Percentiles rank a stretch among this genome's conserved stretches.
Evolutionary conservation across 2,888 invertebrate genomes (phyloP).

Genomic region (Drosophila robusta): DNA sequence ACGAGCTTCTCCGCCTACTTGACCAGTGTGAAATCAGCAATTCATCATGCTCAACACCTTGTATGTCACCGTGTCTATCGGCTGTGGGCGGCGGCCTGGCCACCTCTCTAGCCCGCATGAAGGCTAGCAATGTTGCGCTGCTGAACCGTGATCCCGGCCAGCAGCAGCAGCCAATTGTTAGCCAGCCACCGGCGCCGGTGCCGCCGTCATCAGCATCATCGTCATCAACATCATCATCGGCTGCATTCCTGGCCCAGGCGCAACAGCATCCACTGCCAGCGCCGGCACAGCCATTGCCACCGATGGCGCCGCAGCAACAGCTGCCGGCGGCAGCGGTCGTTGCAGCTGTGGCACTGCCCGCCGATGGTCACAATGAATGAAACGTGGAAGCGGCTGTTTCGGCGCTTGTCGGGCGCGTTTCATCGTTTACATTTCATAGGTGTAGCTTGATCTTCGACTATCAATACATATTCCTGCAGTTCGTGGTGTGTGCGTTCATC

Average conservation of each 20-base stretch:
- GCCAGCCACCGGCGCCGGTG: slow-evolving; percentile 40
- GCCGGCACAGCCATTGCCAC: slow-evolving; percentile 27
- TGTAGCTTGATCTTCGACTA: slow-evolving; percentile 72
- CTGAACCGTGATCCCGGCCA: slow-evolving; percentile 85
- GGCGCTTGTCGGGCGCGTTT: slow-evolving; percentile 82
- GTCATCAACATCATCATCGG: slow-evolving; percentile 23
- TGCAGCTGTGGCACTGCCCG: slow-evolving; percentile 20
- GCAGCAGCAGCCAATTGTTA: slow-evolving; percentile 1
- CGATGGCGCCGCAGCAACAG: slow-evolving; percentile 17
- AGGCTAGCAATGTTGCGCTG: slow-evolving; percentile 88
- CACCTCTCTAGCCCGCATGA: slow-evolving; percentile 86
- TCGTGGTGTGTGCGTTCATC: slow-evolving; percentile 64
- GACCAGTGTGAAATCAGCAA: slow-evolving; percentile 97
- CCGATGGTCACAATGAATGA: slow-evolving; percentile 78
- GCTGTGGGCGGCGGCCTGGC: slow-evolving; percentile 82
- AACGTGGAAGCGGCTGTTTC: slow-evolving; percentile 80
- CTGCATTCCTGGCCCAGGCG: slow-evolving; percentile 50
- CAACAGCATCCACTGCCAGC: slow-evolving; percentile 39
- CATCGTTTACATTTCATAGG: slow-evolving; percentile 68
- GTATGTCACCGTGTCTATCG: slow-evolving; percentile 89
- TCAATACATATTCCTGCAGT: slow-evolving; percentile 74
- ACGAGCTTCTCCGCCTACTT: slow-evolving; percentile 94
- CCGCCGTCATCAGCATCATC: slow-evolving; percentile 17
- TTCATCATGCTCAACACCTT: slow-evolving; percentile 90
- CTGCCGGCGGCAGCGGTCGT: slow-evolving; percentile 22